phyloP scores from a whole-genome alignment of 2,797 vertebrate genomes.

The Microctenopoma stevenorrisi region DNA sequence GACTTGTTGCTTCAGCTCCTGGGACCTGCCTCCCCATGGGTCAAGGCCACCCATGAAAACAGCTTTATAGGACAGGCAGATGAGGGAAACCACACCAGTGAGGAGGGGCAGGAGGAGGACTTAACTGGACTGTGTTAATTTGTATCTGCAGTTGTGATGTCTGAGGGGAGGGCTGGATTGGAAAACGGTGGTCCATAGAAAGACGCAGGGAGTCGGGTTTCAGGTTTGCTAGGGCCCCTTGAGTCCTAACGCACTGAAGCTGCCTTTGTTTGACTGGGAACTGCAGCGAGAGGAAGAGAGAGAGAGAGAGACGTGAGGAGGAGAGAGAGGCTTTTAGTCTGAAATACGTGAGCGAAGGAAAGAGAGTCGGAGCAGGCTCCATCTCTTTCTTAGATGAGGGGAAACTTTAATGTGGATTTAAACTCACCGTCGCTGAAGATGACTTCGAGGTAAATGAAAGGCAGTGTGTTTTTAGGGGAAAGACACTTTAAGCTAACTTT shows the following conservation, averaged over 20 bases:
- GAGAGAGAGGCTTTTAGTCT: slow-evolving; percentile 12
- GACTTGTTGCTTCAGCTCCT: slow-evolving; percentile 17
- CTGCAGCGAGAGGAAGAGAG: slow-evolving; percentile 43
- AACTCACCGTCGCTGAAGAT: slow-evolving; percentile 71
- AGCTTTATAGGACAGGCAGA: slow-evolving; percentile 27
- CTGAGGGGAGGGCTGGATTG: slow-evolving; percentile 74
- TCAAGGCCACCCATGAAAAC: slow-evolving; percentile 56
- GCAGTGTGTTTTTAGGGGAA: not conserved
- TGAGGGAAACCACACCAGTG: slow-evolving; percentile 53
- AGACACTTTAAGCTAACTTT: slow-evolving; percentile 1
- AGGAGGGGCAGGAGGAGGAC: slow-evolving; percentile 54
- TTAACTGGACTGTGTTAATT: slow-evolving; percentile 71
- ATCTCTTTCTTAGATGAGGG: slow-evolving; percentile 69
- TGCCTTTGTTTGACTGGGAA: slow-evolving; percentile 89
- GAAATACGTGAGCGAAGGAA: slow-evolving; percentile 30
- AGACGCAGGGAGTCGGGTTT: slow-evolving; percentile 86
- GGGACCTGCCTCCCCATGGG: slow-evolving; percentile 1
- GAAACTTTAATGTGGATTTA: slow-evolving; percentile 57
- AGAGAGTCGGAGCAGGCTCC: slow-evolving; percentile 65
- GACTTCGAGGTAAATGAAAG: slow-evolving; percentile 74
- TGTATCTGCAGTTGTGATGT: slow-evolving; percentile 67
- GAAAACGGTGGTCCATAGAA: slow-evolving; percentile 74
- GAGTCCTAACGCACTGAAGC: slow-evolving; percentile 86
- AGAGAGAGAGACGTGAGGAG: slow-evolving; percentile 8
- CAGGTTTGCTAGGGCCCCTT: slow-evolving; percentile 81